These are phyloP conservation scores for Caenorhabditis latens DNA, from an alignment of 1,140 invertebrate species.

Conservation along the genomic window DNA sequence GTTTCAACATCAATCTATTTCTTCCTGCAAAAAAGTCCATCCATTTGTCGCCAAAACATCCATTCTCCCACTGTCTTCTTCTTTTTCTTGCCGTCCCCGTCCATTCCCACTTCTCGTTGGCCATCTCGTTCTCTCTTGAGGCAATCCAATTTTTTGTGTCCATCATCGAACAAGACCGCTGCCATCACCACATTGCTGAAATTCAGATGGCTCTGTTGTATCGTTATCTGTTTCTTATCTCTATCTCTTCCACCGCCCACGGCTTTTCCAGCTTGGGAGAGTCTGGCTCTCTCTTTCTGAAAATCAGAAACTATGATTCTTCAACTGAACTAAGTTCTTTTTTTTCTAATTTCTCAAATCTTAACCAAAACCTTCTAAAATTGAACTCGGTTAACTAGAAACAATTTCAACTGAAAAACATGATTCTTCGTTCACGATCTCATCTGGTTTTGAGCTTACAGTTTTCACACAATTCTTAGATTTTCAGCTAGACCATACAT, in stretches of 20 bases:
- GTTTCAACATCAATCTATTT: conserved; percentile 36
- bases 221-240: not conserved
- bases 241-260: conserved; percentile 17
- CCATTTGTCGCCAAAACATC: conserved; percentile 51
- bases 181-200: conserved; percentile 45
- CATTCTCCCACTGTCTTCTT: not conserved
- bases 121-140: conserved; percentile 53
- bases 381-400: too few relatives aligned
- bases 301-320: not conserved
- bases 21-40: conserved; percentile 12
- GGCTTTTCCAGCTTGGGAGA: not conserved
- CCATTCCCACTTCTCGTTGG: conserved; percentile 35
- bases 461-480: too few relatives aligned
- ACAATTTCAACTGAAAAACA: too few relatives aligned
- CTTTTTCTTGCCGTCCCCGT: conserved; percentile 27
- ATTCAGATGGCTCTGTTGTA: conserved; percentile 36
- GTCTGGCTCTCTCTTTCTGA: not conserved
- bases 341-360: too few relatives aligned
- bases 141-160: conserved; percentile 54
- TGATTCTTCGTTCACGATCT: too few relatives aligned
- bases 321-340: too few relatives aligned
- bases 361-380: too few relatives aligned
- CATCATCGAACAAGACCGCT: conserved; percentile 8
- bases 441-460: too few relatives aligned
- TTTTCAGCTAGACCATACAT: too few relatives aligned